Evolutionary conservation across 2,113 vertebrate species (phyloP).

Genomic region (Zosterops lateralis): DNA sequence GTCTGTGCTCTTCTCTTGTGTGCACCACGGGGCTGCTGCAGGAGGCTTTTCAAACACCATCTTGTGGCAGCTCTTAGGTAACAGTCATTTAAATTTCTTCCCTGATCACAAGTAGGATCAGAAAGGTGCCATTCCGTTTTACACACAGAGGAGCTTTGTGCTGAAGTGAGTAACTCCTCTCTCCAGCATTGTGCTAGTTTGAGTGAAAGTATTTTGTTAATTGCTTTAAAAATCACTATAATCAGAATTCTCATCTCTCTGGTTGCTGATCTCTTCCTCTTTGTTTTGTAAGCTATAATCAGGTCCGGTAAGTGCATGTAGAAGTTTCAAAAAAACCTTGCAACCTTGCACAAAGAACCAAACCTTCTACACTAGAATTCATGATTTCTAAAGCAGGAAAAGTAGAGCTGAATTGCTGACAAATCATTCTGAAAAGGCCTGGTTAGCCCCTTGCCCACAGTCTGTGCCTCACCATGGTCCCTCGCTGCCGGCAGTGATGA

Average conservation of each 20-base stretch:
- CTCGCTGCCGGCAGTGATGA: neutral
- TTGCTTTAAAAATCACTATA: neutral
- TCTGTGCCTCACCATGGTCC: neutral
- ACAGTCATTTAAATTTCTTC: neutral
- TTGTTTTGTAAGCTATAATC: neutral
- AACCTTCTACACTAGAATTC: neutral
- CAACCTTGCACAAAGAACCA: neutral
- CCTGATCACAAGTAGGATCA: neutral
- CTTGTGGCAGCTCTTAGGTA: neutral
- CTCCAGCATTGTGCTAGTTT: neutral
- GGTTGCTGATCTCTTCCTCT: neutral
- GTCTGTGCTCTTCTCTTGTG: neutral
- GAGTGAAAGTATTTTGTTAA: neutral
- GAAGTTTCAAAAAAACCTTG: neutral
- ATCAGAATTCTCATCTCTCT: neutral
- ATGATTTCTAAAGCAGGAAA: neutral
- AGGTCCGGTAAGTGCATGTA: slow-evolving; percentile 45
- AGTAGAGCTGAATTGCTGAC: neutral
- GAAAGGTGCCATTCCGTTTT: neutral
- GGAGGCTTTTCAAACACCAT: neutral
- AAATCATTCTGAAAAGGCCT: neutral
- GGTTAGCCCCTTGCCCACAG: neutral
- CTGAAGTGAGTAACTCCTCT: neutral
- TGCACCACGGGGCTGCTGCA: neutral
- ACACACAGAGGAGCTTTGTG: neutral